These are phyloP conservation scores for Eulimnadia texana DNA, from an alignment of 1,140 invertebrate genomes.

Conservation along the genomic window DNA sequence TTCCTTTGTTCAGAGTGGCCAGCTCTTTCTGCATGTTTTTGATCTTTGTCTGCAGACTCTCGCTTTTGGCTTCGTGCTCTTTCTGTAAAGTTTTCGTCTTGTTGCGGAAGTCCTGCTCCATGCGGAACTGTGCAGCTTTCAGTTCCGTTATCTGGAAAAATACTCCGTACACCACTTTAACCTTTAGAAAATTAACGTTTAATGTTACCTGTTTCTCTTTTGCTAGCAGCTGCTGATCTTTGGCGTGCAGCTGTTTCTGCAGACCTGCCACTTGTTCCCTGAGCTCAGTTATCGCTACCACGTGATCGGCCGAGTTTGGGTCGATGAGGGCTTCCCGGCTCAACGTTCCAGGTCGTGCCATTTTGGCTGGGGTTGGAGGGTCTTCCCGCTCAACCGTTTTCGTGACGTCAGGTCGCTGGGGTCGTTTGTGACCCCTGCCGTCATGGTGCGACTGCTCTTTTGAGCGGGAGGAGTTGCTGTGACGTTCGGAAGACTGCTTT, in stretches of 20 bases:
- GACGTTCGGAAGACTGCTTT: constrained; percentile 53
- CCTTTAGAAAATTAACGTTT: background rate
- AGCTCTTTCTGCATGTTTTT: constrained; percentile 65
- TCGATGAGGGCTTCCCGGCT: constrained; percentile 34
- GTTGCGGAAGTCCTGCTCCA: constrained; percentile 65
- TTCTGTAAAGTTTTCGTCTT: constrained; percentile 71
- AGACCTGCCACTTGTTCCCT: constrained; percentile 83
- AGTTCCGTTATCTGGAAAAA: constrained; percentile 69
- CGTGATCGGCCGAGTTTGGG: constrained; percentile 79
- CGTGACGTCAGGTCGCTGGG: constrained; percentile 52
- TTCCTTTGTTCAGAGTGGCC: constrained; percentile 62
- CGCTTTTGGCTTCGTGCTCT: constrained; percentile 62
- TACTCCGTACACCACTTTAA: background rate
- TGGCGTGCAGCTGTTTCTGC: constrained; percentile 72
- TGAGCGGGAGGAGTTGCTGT: constrained; percentile 6
- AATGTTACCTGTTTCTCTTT: constrained; percentile 73
- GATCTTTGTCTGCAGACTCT: constrained; percentile 60
- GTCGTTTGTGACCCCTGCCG: constrained; percentile 44
- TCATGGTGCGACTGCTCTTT: constrained; percentile 15
- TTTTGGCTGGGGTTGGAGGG: constrained; percentile 33
- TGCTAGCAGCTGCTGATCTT: constrained; percentile 68
- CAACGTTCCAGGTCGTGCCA: constrained; percentile 28
- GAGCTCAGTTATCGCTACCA: constrained; percentile 83
- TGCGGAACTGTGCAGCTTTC: constrained; percentile 79
- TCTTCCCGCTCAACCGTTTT: constrained; percentile 38